Conservation (phyloP, 2,113 vertebrate species). For the Pomatostomus ruficeps region DNA sequence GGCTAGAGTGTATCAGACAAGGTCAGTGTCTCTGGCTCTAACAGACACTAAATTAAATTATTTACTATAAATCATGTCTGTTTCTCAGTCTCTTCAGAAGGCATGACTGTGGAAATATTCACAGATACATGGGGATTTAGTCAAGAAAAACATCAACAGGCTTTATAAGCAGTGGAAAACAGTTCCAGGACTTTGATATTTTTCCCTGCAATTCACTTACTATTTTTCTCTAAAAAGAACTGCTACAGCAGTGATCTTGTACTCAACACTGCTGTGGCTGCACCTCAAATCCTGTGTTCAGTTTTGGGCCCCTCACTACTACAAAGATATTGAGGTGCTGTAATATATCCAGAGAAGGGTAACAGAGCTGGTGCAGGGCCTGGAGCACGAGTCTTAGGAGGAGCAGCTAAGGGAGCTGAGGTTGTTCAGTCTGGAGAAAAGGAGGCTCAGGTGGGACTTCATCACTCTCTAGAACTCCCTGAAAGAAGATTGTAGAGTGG, state of each 20-base stretch:
- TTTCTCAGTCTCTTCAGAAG: neutral
- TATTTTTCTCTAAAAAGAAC: neutral
- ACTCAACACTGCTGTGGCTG: rapidly evolving
- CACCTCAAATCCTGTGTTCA: rapidly evolving
- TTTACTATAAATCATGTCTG: neutral
- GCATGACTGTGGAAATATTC: neutral
- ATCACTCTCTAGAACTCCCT: neutral
- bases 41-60: neutral
- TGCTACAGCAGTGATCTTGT: neutral
- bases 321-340: neutral
- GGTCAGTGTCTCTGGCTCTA: neutral
- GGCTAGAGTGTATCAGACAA: neutral
- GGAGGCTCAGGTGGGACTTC: neutral
- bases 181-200: neutral
- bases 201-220: neutral
- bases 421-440: neutral
- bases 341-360: rapidly evolving
- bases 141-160: neutral
- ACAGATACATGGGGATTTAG: rapidly evolving
- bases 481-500: neutral
- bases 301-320: neutral
- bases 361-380: neutral
- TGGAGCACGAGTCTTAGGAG: neutral
- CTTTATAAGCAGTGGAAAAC: neutral
- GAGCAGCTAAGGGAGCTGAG: neutral